Evolutionary conservation across 2,113 vertebrate genomes (phyloP), one percentile per base, ranked within the genome.

Genomic region (Hippocampus barbouri): DNA sequence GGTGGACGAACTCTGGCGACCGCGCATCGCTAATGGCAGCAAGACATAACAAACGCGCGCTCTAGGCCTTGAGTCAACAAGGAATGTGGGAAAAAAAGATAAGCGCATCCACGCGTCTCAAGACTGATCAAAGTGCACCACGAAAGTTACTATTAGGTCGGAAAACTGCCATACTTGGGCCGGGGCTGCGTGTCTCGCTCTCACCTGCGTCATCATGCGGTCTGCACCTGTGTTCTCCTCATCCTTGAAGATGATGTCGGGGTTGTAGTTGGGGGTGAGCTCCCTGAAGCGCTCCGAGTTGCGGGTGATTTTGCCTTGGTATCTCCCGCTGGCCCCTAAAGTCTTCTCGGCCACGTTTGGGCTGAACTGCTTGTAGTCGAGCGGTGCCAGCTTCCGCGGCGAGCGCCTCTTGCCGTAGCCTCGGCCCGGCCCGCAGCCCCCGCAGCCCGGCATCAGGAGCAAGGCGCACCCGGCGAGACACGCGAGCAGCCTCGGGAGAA

Each of bases 231-330:
- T 97, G 90, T 97, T 97, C 93, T 98, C 96, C 91, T 98, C 96
- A 92, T 98, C 96, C 89, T 98, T 98, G 92, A 98, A 98, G 91
- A 97, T 96, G 93, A 98, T 98, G 93, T 98, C 96, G 27, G 96
- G 95, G 81, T 98, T 98, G 92, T 97, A 98, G 92, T 98, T 97
- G 40, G 96, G 95, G 70, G 93, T 95, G 78, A 97, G 95, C 86
- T 98, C 96, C 91, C 94, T 96, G 92, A 97, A 98, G 89, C 96
- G 94, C 86, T 96, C 95, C 0, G 96, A 96, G 91, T 87, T 94
- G 63, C 95, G 92, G 57, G 93, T 94, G 73, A 97, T 95, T 89
- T 98, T 98, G 70, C 95, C 96, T 78, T 98, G 95, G 85, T 96
- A 96, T 74, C 94, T 92, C 66, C 96, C 96, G 90, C 96, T 97